Conservation (phyloP, 2,888 invertebrate species). For the Stenotaenia linearis region DNA sequence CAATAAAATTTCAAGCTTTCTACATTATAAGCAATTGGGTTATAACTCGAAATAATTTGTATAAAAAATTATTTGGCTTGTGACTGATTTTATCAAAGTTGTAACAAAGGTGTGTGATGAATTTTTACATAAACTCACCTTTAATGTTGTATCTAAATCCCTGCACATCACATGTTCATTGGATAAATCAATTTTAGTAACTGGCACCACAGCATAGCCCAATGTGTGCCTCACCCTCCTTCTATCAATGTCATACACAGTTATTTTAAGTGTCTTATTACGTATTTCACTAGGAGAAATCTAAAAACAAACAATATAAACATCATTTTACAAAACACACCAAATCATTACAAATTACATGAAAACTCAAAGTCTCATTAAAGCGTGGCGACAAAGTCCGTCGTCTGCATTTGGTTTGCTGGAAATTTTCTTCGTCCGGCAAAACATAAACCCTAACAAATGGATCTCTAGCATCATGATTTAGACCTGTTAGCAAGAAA, state of each 20-base stretch:
- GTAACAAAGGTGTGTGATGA: not conserved
- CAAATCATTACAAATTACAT: conserved; percentile 27
- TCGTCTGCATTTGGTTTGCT: conserved; percentile 34
- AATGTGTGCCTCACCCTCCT: conserved; percentile 45
- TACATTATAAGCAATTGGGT: too few species aligned
- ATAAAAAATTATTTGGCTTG: too few species aligned
- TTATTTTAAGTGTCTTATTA: conserved; percentile 42
- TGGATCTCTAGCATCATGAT: conserved; percentile 34
- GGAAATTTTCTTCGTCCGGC: conserved; percentile 36
- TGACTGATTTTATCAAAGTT: not conserved
- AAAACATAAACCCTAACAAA: conserved; percentile 35
- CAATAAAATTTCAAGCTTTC: too few species aligned
- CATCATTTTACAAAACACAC: not conserved
- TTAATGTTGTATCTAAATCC: conserved; percentile 41
- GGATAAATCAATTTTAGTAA: conserved; percentile 42
- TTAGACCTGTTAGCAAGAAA: conserved; percentile 32
- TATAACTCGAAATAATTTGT: too few species aligned
- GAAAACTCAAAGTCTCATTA: conserved; percentile 36
- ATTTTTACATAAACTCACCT: conserved; percentile 38
- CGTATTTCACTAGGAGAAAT: not conserved
- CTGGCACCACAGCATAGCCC: conserved; percentile 44
- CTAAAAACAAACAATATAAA: not conserved
- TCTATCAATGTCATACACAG: conserved; percentile 47
- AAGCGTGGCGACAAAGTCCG: conserved; percentile 35
- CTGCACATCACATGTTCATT: conserved; percentile 41